Evolutionary conservation across 2,797 vertebrate genomes (phyloP).

Genomic region (Gobio occitaniae): DNA sequence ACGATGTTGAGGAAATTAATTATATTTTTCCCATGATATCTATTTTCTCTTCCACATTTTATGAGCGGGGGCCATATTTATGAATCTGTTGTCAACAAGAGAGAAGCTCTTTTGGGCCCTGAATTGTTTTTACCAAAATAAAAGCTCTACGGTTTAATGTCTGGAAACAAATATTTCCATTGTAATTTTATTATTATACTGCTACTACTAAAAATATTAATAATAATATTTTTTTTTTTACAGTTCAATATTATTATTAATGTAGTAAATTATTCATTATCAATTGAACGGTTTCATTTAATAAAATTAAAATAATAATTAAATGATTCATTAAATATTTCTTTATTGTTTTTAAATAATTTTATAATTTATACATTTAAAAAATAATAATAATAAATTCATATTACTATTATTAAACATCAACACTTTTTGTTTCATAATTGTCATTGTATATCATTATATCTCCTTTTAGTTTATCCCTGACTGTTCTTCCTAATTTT

Average conservation of each 20-base stretch:
- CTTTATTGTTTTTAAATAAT: too few species aligned
- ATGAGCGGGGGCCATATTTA: not conserved
- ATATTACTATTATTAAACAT: too few species aligned
- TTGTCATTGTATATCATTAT: not conserved
- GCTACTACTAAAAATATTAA: not conserved
- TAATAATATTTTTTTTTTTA: too few species aligned
- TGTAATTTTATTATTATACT: not conserved
- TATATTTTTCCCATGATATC: not conserved
- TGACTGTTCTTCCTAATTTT: not conserved
- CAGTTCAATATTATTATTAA: not conserved
- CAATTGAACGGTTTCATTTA: not conserved
- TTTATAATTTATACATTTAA: too few species aligned
- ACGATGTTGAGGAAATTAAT: not conserved
- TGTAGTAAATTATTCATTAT: not conserved
- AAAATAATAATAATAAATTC: not conserved
- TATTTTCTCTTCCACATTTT: not conserved
- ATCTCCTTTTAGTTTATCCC: not conserved
- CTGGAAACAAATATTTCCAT: not conserved
- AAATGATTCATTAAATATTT: not conserved
- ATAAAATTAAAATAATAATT: not conserved
- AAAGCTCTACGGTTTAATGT: not conserved
- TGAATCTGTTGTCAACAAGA: not conserved
- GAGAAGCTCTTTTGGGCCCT: not conserved
- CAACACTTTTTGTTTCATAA: not conserved
- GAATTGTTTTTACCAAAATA: not conserved